These are phyloP conservation scores for Eupithecia subumbrata DNA, from an alignment of 2,888 invertebrate species.

Conservation along the genomic window DNA sequence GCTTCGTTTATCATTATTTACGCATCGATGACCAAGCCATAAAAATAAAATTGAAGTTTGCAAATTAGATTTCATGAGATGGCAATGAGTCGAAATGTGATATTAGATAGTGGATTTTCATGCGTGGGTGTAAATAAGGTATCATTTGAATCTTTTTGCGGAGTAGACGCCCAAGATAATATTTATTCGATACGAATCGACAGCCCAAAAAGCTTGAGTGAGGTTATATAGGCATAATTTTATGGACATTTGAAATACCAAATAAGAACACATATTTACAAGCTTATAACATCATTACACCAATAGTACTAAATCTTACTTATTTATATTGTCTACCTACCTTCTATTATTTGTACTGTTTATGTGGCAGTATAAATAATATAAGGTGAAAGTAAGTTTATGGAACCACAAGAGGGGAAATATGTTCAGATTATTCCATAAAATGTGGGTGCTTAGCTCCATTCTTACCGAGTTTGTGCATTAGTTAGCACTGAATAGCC, in stretches of 20 bases:
- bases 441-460: conserved; percentile 33
- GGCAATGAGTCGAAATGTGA: background rate
- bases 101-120: background rate
- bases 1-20: too few relatives aligned
- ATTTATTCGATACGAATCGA: background rate
- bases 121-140: background rate
- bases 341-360: background rate
- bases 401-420: conserved; percentile 16
- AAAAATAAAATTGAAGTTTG: background rate
- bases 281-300: background rate
- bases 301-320: background rate
- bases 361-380: background rate
- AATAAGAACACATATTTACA: background rate
- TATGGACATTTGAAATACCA: background rate
- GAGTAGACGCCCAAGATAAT: background rate
- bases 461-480: conserved; percentile 32
- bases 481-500: conserved; percentile 32
- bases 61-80: background rate
- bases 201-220: background rate
- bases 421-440: conserved; percentile 34
- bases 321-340: background rate
- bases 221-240: background rate
- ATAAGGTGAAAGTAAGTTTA: background rate
- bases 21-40: background rate
- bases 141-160: background rate